Percentiles rank a stretch among this genome's conserved stretches.
These are phyloP conservation scores for Nymphalis io DNA, from an alignment of 1,140 invertebrate genomes.

Conservation along the genomic window DNA sequence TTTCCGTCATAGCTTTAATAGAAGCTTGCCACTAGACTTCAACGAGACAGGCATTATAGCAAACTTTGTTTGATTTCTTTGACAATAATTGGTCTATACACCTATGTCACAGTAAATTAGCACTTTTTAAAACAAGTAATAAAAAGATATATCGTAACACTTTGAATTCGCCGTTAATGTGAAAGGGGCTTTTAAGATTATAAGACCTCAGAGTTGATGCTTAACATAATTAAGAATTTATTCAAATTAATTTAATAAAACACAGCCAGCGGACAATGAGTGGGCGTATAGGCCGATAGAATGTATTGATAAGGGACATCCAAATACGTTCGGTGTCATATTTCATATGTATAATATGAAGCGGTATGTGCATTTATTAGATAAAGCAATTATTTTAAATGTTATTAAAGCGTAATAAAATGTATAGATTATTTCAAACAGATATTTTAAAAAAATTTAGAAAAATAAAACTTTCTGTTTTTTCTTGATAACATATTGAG, in stretches of 20 bases:
- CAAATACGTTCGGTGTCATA: conserved; percentile 28
- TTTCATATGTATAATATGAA: conserved; percentile 5
- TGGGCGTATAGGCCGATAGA: conserved; percentile 38
- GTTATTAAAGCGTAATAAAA: background rate
- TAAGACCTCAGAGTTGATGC: conserved; percentile 37
- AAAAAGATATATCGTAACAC: background rate
- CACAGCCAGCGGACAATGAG: conserved; percentile 43
- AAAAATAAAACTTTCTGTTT: too few species aligned
- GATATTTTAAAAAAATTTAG: too few species aligned
- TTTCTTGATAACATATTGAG: too few species aligned
- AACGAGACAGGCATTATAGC: too few species aligned
- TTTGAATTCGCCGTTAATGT: background rate
- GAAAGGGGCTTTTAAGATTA: background rate
- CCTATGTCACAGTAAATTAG: too few species aligned
- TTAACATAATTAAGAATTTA: conserved; percentile 69
- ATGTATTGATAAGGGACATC: conserved; percentile 12
- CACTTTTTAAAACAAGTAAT: too few species aligned
- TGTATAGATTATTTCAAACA: background rate
- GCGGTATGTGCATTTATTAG: conserved; percentile 2
- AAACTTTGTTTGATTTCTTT: background rate
- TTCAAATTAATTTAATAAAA: conserved; percentile 59
- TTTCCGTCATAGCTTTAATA: too few species aligned
- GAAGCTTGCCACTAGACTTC: too few species aligned
- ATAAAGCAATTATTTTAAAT: background rate
- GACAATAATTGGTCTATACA: too few species aligned